These are phyloP conservation scores for Lemur catta DNA, from an alignment of 2,797 vertebrate genomes.

Conservation along the genomic window DNA sequence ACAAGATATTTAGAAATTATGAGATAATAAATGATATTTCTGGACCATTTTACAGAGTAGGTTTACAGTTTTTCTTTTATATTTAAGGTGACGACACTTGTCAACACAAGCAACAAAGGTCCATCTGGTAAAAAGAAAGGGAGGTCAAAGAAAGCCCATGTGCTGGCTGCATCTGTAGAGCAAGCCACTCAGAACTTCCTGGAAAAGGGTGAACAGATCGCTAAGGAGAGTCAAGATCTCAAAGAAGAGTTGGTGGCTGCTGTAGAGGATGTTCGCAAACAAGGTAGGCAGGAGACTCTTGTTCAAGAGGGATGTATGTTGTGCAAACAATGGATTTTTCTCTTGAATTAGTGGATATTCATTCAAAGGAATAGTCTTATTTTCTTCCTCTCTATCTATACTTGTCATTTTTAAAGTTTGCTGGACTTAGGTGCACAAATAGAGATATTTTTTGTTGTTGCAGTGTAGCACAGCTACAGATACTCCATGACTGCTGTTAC, in stretches of 20 bases:
- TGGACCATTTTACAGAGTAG: background rate
- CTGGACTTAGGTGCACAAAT: background rate
- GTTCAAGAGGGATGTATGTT: rapidly evolving
- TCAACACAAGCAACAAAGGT: constrained; percentile 99
- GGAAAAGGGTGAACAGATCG: constrained; percentile 98
- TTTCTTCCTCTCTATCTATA: background rate
- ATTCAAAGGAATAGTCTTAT: background rate
- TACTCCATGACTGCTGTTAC: background rate
- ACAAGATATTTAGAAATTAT: background rate
- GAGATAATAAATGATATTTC: background rate
- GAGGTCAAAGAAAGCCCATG: constrained; percentile 98
- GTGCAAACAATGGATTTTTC: background rate
- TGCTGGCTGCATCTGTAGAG: constrained; percentile 97
- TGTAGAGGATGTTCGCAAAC: constrained; percentile 97
- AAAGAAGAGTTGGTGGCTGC: constrained; percentile 97
- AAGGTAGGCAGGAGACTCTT: constrained; percentile 86
- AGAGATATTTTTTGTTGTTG: background rate
- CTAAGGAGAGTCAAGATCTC: constrained; percentile 98
- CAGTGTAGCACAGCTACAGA: background rate
- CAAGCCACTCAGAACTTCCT: constrained; percentile 99
- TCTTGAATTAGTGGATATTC: background rate
- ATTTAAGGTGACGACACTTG: constrained; percentile 95
- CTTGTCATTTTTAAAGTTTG: background rate
- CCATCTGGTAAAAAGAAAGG: constrained; percentile 99
- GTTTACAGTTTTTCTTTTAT: constrained; percentile 50